Base-by-base conservation (phyloP, 2,113 vertebrate species). In the Colistium nudipinnis region DNA sequence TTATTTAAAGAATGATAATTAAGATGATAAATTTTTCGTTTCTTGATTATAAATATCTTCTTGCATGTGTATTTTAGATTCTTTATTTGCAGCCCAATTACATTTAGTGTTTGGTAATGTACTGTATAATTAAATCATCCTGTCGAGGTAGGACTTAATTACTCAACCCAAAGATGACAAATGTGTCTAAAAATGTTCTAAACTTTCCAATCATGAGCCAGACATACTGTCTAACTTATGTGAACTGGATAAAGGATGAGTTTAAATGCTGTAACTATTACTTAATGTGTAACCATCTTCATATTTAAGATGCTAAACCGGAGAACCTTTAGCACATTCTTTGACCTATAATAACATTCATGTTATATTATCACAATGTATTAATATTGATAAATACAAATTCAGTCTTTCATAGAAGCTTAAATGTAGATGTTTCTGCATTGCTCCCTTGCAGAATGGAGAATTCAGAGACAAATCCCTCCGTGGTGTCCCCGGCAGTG, bases 401-500 rank as follows among this genome's bases (percentile, higher is more conserved):
- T n/a, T n/a, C 1, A 24, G 2, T 51, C 14, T 47, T 22, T 11
- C 6, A 25, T 3, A 53, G 0, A 36, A n/a, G 4, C 24, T 6
- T 30, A 12, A 31, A 20, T 25, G 1, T 20, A 36, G 1, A 13
- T n/a, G 2, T 57, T 55, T 68, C 8, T 65, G 20, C 51, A 17
- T 54, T 41, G 14, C 4, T 53, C 54, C 13, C 16, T 6, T 63
- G 10, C 61, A 91, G 86, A 38, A 92, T 91, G 87, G 88, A 91
- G 54, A 76, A 69, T 39, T 71, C 85, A 19, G 89, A 88, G 33
- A 62, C 78, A 13, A 54, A 20, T 56, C 31, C 74, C 1, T 27
- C 71, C 20, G 28, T 39, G 0, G 64, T 65, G 20, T 30, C 55
- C 3, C 44, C 49, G 33, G 38, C 60, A 11, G 53, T 25, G 28